Conservation (phyloP, 2,888 invertebrate genomes). For the Subacronicta megacephala region DNA sequence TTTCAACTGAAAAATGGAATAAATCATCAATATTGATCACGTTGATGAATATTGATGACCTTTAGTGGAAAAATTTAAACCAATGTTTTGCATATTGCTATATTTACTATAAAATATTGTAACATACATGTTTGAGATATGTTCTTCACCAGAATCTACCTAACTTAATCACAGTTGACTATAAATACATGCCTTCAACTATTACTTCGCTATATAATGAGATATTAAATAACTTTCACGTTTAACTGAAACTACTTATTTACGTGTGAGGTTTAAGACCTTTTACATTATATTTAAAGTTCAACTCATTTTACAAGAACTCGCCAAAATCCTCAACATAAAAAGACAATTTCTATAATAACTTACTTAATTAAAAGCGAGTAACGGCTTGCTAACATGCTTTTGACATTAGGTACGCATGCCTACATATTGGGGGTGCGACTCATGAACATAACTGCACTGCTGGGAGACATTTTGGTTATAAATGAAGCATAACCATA, state of each 20-base stretch:
- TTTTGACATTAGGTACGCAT: conserved; percentile 59
- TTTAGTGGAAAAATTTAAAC: conserved; percentile 26
- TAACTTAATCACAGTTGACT: too few relatives aligned
- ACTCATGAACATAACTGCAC: conserved; percentile 57
- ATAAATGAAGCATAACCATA: conserved; percentile 54
- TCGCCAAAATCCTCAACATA: conserved; percentile 8
- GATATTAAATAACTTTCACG: not conserved
- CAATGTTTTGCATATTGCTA: conserved; percentile 5
- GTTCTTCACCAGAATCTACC: too few relatives aligned
- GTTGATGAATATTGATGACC: conserved; percentile 47
- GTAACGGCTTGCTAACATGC: conserved; percentile 52
- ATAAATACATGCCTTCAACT: too few relatives aligned
- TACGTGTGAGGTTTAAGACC: too few relatives aligned
- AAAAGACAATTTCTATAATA: conserved; percentile 56
- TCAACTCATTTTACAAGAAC: conserved; percentile 6
- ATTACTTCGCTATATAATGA: not conserved
- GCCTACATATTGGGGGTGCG: conserved; percentile 43
- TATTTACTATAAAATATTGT: not conserved
- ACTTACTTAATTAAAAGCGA: conserved; percentile 67
- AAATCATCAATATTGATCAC: conserved; percentile 46
- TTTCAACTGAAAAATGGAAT: conserved; percentile 31
- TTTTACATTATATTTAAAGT: too few relatives aligned
- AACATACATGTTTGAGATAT: not conserved
- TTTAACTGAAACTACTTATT: not conserved
- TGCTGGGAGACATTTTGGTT: conserved; percentile 62